Conservation (phyloP, 2,113 vertebrate genomes). For the Anseranas semipalmata region DNA sequence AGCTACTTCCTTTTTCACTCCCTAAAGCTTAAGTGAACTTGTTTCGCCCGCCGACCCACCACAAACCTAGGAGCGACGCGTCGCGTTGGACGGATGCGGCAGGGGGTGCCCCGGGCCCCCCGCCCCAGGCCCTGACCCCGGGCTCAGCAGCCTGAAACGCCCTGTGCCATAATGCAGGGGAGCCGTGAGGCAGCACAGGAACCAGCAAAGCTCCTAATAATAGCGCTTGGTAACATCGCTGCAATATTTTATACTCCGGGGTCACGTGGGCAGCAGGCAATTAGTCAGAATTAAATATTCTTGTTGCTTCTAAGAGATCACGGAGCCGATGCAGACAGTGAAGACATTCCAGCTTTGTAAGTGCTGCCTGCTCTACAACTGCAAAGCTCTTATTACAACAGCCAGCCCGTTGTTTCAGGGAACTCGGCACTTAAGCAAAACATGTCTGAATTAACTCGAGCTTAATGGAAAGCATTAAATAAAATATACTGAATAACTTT, state of each 20-base stretch:
- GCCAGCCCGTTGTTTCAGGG: fast-evolving
- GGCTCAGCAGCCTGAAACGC: too few relatives aligned
- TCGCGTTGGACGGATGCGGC: not conserved
- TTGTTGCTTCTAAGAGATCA: not conserved
- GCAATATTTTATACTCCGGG: fast-evolving
- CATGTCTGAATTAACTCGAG: not conserved
- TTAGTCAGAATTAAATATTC: slow-evolving; percentile 1
- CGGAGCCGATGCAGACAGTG: fast-evolving
- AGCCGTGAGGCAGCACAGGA: not conserved
- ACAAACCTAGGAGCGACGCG: fast-evolving
- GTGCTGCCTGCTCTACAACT: not conserved
- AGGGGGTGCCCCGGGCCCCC: not conserved
- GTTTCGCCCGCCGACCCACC: not conserved
- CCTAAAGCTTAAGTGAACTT: fast-evolving
- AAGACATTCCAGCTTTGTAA: not conserved
- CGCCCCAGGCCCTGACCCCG: too few relatives aligned
- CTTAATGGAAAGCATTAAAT: not conserved
- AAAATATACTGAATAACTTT: not conserved
- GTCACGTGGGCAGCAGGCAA: not conserved
- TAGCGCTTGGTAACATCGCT: not conserved
- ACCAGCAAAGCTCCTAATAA: not conserved
- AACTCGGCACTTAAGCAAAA: not conserved
- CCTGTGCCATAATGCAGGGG: too few relatives aligned
- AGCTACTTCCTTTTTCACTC: not conserved
- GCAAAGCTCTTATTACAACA: fast-evolving